These are phyloP conservation scores for Metopolophium dirhodum DNA, from an alignment of 1,140 invertebrate species.

Conservation along the genomic window DNA sequence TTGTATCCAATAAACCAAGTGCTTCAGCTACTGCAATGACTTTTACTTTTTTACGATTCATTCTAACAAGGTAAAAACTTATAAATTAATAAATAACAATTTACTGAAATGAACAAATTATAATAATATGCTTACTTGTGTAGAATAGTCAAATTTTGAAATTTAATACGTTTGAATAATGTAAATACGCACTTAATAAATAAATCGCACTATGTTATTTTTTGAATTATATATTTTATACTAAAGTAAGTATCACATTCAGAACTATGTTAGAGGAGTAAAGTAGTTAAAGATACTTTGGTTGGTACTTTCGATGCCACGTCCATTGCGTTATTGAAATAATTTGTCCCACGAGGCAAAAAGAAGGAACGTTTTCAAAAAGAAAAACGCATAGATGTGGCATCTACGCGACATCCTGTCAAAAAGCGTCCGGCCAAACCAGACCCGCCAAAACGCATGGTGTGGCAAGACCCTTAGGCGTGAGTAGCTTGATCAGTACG, in stretches of 20 bases:
- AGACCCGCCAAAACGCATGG: too few relatives aligned
- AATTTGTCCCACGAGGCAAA: background rate
- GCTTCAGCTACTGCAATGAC: slow-evolving; percentile 12
- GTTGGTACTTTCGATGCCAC: too few relatives aligned
- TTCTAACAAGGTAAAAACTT: background rate
- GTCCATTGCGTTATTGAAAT: too few relatives aligned
- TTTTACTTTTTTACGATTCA: background rate
- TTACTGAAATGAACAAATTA: background rate
- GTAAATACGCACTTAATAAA: background rate
- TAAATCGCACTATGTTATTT: background rate
- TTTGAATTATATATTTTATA: background rate
- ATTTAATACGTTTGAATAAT: background rate
- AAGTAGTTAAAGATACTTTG: too few relatives aligned
- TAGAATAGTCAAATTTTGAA: background rate
- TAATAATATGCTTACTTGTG: slow-evolving; percentile 3
- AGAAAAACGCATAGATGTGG: too few relatives aligned
- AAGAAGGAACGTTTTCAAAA: background rate
- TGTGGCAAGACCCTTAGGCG: too few relatives aligned
- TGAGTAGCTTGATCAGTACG: too few relatives aligned
- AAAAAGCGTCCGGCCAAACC: too few relatives aligned
- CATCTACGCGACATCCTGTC: background rate
- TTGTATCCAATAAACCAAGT: background rate
- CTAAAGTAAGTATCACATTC: too few relatives aligned
- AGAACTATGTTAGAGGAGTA: too few relatives aligned
- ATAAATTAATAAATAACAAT: background rate